Conservation (phyloP, 92 coral and sea anemone species). For the Actinostola sp. region DNA sequence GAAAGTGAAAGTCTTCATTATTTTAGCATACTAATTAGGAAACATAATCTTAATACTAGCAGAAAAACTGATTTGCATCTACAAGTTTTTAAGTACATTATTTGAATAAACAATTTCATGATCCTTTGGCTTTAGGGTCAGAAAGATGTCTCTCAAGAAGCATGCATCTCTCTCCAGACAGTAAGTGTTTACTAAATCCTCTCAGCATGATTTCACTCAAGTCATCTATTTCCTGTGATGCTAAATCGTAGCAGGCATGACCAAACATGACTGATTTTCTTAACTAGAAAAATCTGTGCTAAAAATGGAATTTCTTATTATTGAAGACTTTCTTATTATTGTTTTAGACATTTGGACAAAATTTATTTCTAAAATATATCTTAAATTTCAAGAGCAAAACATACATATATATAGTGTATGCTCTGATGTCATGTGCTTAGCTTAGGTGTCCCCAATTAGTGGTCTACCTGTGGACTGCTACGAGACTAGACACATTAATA, state of each 20-base stretch:
- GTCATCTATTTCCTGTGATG: background rate
- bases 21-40: too few species aligned
- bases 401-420: background rate
- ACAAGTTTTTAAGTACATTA: too few species aligned
- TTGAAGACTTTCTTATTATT: background rate
- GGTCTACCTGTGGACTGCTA: too few species aligned
- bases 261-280: background rate
- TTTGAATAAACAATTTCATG: too few species aligned
- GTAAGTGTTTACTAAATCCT: background rate
- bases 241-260: background rate
- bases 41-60: too few species aligned
- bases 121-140: too few species aligned
- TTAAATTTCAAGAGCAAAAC: background rate
- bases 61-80: too few species aligned
- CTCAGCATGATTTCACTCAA: background rate
- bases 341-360: background rate
- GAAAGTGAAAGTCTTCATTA: conserved; percentile 5
- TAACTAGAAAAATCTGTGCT: too few species aligned
- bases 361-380: background rate
- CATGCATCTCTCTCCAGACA: background rate
- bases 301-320: too few species aligned
- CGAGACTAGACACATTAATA: too few species aligned
- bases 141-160: too few species aligned
- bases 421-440: background rate
- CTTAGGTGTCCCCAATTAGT: too few species aligned